A percentile compares a stretch with the other conserved stretches of the same genome.
Evolutionary conservation across 2,113 vertebrate species (phyloP).

Genomic region (Albula goreensis): DNA sequence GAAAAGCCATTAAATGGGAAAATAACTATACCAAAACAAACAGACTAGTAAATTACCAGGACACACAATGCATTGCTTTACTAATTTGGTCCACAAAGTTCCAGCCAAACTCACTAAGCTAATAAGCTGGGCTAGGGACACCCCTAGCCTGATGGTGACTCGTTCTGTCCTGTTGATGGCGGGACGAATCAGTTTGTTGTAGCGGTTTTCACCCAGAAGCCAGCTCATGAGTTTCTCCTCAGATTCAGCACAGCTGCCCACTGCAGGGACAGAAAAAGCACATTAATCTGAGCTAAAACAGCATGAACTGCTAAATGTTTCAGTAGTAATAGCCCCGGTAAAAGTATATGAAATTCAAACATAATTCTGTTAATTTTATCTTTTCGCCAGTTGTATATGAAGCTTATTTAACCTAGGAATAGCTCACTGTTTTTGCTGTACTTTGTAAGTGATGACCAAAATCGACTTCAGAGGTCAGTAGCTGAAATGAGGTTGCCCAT

Average conservation of each 20-base stretch:
- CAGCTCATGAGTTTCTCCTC: conserved; percentile 91
- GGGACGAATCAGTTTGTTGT: conserved; percentile 93
- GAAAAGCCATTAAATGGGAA: conserved; percentile 56
- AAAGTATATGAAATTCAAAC: background rate
- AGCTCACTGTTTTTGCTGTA: conserved; percentile 37
- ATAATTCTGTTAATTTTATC: background rate
- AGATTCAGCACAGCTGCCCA: conserved; percentile 76
- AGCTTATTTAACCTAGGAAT: background rate
- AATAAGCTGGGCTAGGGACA: conserved; percentile 92
- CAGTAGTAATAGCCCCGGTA: background rate
- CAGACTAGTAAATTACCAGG: conserved; percentile 35
- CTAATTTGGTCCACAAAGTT: background rate
- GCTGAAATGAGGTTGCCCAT: background rate
- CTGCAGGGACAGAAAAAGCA: conserved; percentile 57
- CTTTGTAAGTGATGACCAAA: conserved; percentile 6
- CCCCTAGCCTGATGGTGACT: conserved; percentile 84
- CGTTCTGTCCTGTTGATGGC: conserved; percentile 83
- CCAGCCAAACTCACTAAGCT: conserved; percentile 80
- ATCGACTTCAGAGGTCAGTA: background rate
- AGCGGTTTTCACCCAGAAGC: conserved; percentile 81
- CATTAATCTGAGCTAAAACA: background rate
- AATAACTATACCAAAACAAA: conserved; percentile 20
- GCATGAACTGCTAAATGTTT: background rate
- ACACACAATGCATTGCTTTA: background rate
- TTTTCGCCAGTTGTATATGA: conserved; percentile 37